phyloP scores from a whole-genome alignment of 2,113 vertebrate species.

The Sclerurus mexicanus region DNA sequence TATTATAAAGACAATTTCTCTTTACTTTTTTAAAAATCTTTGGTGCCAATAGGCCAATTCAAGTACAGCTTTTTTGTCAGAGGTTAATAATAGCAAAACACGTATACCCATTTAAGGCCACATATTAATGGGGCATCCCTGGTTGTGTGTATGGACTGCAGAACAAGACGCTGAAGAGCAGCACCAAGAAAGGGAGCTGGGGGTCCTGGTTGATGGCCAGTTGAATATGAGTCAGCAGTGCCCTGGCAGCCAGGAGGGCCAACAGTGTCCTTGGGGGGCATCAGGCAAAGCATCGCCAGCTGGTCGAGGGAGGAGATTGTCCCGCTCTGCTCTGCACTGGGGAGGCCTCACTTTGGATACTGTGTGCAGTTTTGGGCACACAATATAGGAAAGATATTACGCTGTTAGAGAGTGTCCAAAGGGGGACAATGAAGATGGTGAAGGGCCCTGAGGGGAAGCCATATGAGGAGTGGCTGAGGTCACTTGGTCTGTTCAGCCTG shows the following conservation, averaged over 20 bases:
- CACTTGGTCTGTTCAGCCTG: neutral
- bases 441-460: neutral
- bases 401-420: neutral
- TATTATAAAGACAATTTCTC: neutral
- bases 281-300: fast-evolving
- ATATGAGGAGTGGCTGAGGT: neutral
- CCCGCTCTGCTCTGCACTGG: fast-evolving
- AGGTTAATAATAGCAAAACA: neutral
- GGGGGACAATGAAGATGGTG: neutral
- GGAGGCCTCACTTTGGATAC: fast-evolving
- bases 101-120: neutral
- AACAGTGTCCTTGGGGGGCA: neutral
- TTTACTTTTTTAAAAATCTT: neutral
- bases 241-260: neutral
- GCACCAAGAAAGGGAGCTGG: neutral
- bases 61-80: neutral
- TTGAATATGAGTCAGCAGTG: neutral
- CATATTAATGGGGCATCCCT: neutral
- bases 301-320: neutral
- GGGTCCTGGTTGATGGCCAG: fast-evolving
- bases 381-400: neutral
- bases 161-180: neutral
- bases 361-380: neutral
- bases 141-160: neutral
- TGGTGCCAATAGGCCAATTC: neutral